Evolutionary conservation across 2,888 invertebrate genomes (phyloP), one percentile per base, ranked within the genome.

Genomic region (Tenthredo distinguenda): DNA sequence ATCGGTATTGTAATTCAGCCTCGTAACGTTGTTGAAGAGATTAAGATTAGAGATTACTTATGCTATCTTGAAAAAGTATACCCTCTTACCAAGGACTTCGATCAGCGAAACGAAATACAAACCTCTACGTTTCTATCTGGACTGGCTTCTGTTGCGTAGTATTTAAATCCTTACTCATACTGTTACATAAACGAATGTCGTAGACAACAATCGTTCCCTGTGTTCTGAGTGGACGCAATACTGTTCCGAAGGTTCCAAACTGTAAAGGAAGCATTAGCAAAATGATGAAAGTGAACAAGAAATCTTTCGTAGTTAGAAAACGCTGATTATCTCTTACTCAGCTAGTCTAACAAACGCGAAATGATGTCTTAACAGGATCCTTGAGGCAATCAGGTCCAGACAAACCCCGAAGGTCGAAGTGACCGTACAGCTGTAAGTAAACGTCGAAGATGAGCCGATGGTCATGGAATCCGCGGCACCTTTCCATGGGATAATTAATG

Each of bases 1-100:
- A 55, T 34, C n/a, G 55, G 50, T 31, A 77, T 77, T 47, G 76
- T 76, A 76, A 76, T 76, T 21, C 47, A 76, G 76, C 47, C 47
- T 40, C 47, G 47, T 21, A 47, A 40, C n/a, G 47, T 43, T 76
- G 40, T 26, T 37, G 9, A 1, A 50, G 1, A 77, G 77, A 77
- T 77, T 55, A 34, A 55, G 55, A 77, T 50, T 15, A 18, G 15
- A 77, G 77, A 77, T 77, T 50, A 31, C n/a, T 77, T 18, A 26
- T 26, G 34, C 34, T 50, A 55, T 50, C 50, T 55, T 50, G 31
- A 77, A 77, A 77, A 77, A 43, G 21, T 21, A 50, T 31, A 77
- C 77, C 50, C 77, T 15, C 77, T 34, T 77, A 77, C 77, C 77
- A 50, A 77, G 77, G n/a, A 77, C 77, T 55, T 34, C 4, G 31